Base-by-base conservation (phyloP, 1,140 invertebrate species). In the Neotoxoptera formosana region DNA sequence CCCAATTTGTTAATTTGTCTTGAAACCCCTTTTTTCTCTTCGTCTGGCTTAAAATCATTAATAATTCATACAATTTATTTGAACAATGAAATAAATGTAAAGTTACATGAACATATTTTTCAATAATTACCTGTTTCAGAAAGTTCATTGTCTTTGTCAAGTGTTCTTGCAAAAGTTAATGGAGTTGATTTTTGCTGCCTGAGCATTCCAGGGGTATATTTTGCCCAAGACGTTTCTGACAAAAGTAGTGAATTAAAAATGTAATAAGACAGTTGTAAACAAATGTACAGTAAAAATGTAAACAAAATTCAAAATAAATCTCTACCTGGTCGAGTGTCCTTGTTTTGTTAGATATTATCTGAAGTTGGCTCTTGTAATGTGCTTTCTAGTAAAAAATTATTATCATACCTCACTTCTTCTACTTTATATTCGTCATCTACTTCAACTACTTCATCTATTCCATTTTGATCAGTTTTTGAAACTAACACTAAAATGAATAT, bases 1-100 rank as follows among this genome's bases (percentile, higher is more conserved):
- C 84, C 84, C 84, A 86, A 47, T 47, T 30, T 86, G 45, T 6
- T 25, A 86, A 30, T 45, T 86, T 86, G n/a, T 86, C 84, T 86
- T 86, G 36, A 47, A 86, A 86, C 25, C 11, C 3, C 25, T 14
- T 86, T 9, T 30, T 45, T 86, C 45, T 86, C 45, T 86, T 86
- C 30, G 45, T 86, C 3, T 0, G 41, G 2, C 84, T 45, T 86
- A n/a, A 84, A 45, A 84, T 11, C 36, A 84, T 84, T 36, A 25
- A 45, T 84, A 84, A 84, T 84, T 45, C 21, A 25, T 60, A 30
- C 56, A 60, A 25, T 30, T 60, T 30, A 60, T 60, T 60, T 60
- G 25, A 25, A 56, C 67, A 76, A 76, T 76, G n/a, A 76, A 17
- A 76, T 76, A 76, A 76, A 20, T 34, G 34, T 7, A 76, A 76